Conservation (phyloP, 1,140 invertebrate genomes). For the Myzus persicae region DNA sequence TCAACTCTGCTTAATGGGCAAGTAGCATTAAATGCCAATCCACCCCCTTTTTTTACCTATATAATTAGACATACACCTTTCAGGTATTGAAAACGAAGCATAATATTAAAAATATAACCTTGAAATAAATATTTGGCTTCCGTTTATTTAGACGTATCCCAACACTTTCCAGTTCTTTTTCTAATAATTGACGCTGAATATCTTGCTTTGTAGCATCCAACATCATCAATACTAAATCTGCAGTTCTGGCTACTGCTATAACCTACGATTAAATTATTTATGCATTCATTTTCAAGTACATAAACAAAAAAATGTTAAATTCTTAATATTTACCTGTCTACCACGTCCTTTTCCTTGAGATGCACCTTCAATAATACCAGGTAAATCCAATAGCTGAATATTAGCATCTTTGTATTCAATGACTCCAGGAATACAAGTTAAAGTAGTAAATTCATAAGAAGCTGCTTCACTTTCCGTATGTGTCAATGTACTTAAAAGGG, state of each 20-base stretch:
- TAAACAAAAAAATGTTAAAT: background rate
- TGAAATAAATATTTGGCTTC: slow-evolving; percentile 98
- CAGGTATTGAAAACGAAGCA: background rate
- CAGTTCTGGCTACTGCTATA: slow-evolving; percentile 95
- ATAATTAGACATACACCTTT: slow-evolving; percentile 61
- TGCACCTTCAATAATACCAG: slow-evolving; percentile 97
- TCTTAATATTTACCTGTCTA: slow-evolving; percentile 69
- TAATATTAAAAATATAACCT: slow-evolving; percentile 70
- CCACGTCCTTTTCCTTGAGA: slow-evolving; percentile 86
- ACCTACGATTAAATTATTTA: slow-evolving; percentile 70
- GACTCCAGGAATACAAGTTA: slow-evolving; percentile 99
- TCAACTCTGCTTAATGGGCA: slow-evolving; percentile 92
- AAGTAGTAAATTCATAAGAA: slow-evolving; percentile 98
- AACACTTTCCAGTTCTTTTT: slow-evolving; percentile 94
- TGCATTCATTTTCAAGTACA: background rate
- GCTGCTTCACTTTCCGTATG: slow-evolving; percentile 95
- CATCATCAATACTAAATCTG: slow-evolving; percentile 98
- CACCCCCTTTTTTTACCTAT: slow-evolving; percentile 93
- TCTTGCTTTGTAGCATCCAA: slow-evolving; percentile 97
- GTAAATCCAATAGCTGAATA: slow-evolving; percentile 96
- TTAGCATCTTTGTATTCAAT: slow-evolving; percentile 98
- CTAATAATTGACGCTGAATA: slow-evolving; percentile 87
- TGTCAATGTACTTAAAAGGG: slow-evolving; percentile 89
- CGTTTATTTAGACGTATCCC: slow-evolving; percentile 93
- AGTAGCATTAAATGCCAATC: slow-evolving; percentile 98